Conservation (phyloP, 2,888 invertebrate species). For the Ochropacha duplaris region DNA sequence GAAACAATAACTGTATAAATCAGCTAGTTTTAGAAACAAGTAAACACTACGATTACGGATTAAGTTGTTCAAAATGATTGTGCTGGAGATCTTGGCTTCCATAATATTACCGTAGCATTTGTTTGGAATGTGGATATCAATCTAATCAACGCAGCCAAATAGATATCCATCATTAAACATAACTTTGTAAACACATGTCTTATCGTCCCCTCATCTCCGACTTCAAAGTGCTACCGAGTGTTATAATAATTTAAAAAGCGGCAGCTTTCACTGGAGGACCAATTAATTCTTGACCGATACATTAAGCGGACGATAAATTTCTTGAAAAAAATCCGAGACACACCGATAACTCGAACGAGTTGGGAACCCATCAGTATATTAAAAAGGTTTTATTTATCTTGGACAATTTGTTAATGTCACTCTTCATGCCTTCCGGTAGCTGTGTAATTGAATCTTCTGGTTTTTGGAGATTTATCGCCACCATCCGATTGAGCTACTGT, state of each 20-base stretch:
- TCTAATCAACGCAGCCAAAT: slow-evolving; percentile 18
- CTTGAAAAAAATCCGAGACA: slow-evolving; percentile 54
- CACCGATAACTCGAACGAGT: slow-evolving; percentile 61
- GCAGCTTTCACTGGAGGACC: slow-evolving; percentile 67
- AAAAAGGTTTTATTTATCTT: slow-evolving; percentile 80
- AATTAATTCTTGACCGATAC: slow-evolving; percentile 73
- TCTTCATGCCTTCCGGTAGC: slow-evolving; percentile 75
- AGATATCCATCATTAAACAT: slow-evolving; percentile 14
- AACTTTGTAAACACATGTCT: slow-evolving; percentile 28
- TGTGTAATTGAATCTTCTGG: slow-evolving; percentile 81
- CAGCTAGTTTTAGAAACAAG: no score
- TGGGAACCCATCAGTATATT: slow-evolving; percentile 63
- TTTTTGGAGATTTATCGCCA: slow-evolving; percentile 71
- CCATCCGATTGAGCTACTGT: slow-evolving; percentile 73
- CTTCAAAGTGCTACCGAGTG: slow-evolving; percentile 62
- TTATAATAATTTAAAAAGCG: slow-evolving; percentile 65
- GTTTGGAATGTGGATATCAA: slow-evolving; percentile 8
- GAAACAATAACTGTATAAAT: no score
- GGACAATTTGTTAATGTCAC: slow-evolving; percentile 81
- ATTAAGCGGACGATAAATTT: slow-evolving; percentile 75
- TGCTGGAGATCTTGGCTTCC: background rate
- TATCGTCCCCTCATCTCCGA: slow-evolving; percentile 50
- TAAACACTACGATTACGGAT: background rate
- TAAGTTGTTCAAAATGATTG: background rate
- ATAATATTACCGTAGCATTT: background rate